Percentiles rank a stretch among this genome's conserved stretches.
Evolutionary conservation across 2,113 vertebrate species (phyloP).

Genomic region (Mohoua ochrocephala): DNA sequence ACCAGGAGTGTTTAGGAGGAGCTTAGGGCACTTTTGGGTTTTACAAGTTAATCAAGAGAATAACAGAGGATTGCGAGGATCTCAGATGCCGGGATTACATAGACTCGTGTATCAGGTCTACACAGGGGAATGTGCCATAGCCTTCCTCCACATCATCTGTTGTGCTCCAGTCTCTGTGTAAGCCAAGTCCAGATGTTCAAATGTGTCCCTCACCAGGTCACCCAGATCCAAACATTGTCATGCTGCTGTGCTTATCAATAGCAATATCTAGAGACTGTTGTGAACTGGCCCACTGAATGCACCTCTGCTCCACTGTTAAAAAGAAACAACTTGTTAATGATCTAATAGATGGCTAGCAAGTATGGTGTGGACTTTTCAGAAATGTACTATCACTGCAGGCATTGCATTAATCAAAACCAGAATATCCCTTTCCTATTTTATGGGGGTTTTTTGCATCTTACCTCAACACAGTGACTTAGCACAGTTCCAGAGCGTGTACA

Average conservation of each 20-base stretch:
- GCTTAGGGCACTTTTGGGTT: not conserved
- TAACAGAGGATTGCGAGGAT: not conserved
- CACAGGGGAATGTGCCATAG: not conserved
- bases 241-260: not conserved
- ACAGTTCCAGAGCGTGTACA: not conserved
- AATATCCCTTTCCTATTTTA: not conserved
- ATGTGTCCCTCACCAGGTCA: not conserved
- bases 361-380: not conserved
- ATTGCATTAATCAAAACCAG: not conserved
- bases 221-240: not conserved
- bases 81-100: not conserved
- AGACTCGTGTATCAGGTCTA: not conserved
- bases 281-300: not conserved
- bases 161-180: not conserved
- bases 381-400: not conserved
- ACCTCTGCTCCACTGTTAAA: not conserved
- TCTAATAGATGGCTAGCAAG: not conserved
- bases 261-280: not conserved
- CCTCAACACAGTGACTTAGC: not conserved
- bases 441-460: not conserved
- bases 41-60: not conserved
- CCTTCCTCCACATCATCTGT: not conserved
- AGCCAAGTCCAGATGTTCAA: not conserved
- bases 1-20: not conserved
- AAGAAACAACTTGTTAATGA: not conserved